phyloP scores from a whole-genome alignment of 2,888 invertebrate species.

The Andrena bucephala region DNA sequence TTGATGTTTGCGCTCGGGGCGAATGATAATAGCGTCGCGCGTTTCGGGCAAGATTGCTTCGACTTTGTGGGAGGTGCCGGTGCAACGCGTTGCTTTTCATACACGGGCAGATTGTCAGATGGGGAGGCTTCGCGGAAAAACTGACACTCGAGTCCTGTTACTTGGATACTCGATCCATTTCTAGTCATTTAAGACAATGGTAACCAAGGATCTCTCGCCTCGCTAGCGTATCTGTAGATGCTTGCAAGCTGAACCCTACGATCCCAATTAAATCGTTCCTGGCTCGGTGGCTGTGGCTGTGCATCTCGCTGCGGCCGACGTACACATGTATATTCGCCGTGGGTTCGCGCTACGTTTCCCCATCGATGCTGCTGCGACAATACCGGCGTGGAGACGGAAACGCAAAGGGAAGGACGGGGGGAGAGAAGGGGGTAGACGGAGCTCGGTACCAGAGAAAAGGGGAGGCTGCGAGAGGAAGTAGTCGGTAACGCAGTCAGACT shows the following conservation, averaged over 20 bases:
- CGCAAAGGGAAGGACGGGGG: not conserved
- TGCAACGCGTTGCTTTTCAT: too few species aligned
- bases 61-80: constrained; percentile 8
- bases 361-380: constrained; percentile 40
- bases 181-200: too few species aligned
- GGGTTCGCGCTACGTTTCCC: constrained; percentile 21
- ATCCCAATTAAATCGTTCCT: constrained; percentile 48
- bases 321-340: not conserved
- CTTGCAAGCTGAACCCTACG: not conserved
- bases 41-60: constrained; percentile 38
- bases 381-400: not conserved
- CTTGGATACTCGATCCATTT: too few species aligned
- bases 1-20: constrained; percentile 18
- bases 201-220: not conserved
- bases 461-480: constrained; percentile 1
- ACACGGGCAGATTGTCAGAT: too few species aligned
- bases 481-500: constrained; percentile 34
- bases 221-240: not conserved
- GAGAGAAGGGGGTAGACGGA: not conserved
- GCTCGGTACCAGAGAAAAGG: constrained; percentile 13
- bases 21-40: constrained; percentile 19
- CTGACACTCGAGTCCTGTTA: too few species aligned
- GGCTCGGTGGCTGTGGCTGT: constrained; percentile 20
- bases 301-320: not conserved
- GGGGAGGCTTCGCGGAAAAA: too few species aligned